Conservation (phyloP, 1,140 invertebrate genomes). For the Pseudobourletiella spinata region DNA sequence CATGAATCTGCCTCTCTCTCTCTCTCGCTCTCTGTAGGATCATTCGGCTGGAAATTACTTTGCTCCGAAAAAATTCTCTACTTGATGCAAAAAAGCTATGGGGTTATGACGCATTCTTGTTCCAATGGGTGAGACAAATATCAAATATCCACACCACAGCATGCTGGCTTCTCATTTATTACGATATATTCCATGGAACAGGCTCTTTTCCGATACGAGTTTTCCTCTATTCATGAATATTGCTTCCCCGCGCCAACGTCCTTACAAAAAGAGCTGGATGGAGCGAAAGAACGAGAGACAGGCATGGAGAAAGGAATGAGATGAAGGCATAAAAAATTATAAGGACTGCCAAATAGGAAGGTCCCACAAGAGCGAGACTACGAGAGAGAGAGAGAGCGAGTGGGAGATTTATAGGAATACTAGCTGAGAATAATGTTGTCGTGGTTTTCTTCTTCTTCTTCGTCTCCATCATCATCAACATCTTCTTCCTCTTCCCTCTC, state of each 20-base stretch:
- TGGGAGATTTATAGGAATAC: background rate
- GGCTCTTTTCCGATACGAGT: background rate
- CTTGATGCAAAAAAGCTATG: slow-evolving; percentile 25
- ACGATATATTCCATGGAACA: background rate
- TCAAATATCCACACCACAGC: slow-evolving; percentile 17
- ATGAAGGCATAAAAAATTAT: background rate
- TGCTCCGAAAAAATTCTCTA: slow-evolving; percentile 20
- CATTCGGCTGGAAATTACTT: slow-evolving; percentile 18
- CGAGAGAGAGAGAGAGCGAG: background rate
- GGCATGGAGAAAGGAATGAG: background rate
- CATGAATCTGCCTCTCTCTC: slow-evolving; percentile 8
- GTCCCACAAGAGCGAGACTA: too few species aligned
- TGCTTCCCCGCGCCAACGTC: too few species aligned
- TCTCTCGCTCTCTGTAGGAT: slow-evolving; percentile 12
- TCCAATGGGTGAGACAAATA: slow-evolving; percentile 22
- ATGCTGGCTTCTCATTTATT: slow-evolving; percentile 19
- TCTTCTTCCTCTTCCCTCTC: too few species aligned
- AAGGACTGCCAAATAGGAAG: too few species aligned
- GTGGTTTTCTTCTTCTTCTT: too few species aligned
- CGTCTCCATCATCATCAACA: too few species aligned
- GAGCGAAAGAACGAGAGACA: background rate
- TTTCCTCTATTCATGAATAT: background rate
- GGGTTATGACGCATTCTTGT: slow-evolving; percentile 24
- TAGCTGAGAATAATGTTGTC: too few species aligned
- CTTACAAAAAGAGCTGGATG: too few species aligned